A percentile compares a stretch with the other conserved stretches of the same genome.
Evolutionary conservation across 1,140 invertebrate genomes (phyloP).

Genomic region (Hetaerina americana): DNA sequence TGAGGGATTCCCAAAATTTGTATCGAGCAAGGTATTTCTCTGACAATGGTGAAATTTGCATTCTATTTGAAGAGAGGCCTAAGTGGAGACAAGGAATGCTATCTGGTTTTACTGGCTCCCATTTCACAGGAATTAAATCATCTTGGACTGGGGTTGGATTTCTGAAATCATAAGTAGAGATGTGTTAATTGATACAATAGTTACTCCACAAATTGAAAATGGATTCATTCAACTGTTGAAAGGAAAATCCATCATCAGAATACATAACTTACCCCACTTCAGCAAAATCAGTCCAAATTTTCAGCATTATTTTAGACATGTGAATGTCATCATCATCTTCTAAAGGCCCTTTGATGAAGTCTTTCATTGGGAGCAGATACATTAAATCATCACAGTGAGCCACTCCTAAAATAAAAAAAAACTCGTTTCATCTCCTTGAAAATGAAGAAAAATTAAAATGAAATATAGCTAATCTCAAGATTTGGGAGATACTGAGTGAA

Average conservation of each 20-base stretch:
- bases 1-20: background rate
- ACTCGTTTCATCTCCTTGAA: too few species aligned
- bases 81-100: conserved; percentile 33
- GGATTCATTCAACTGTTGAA: conserved; percentile 5
- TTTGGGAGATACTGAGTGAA: too few species aligned
- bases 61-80: conserved; percentile 12
- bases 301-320: background rate
- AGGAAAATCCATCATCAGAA: conserved; percentile 7
- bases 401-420: background rate
- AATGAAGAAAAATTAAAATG: too few species aligned
- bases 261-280: conserved; percentile 16
- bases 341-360: background rate
- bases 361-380: background rate
- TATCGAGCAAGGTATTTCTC: background rate
- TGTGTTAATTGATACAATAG: too few species aligned
- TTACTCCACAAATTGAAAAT: conserved; percentile 5
- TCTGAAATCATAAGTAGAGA: conserved; percentile 26
- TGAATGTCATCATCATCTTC: background rate
- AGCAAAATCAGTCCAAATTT: background rate
- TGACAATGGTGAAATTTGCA: background rate
- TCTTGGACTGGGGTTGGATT: conserved; percentile 34
- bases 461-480: too few species aligned
- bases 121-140: conserved; percentile 25
- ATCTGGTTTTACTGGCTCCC: conserved; percentile 31
- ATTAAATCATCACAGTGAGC: background rate